A percentile compares a stretch with the other conserved stretches of the same genome.
Conservation (phyloP, 2,797 vertebrate species). For the Coilia nasus region DNA sequence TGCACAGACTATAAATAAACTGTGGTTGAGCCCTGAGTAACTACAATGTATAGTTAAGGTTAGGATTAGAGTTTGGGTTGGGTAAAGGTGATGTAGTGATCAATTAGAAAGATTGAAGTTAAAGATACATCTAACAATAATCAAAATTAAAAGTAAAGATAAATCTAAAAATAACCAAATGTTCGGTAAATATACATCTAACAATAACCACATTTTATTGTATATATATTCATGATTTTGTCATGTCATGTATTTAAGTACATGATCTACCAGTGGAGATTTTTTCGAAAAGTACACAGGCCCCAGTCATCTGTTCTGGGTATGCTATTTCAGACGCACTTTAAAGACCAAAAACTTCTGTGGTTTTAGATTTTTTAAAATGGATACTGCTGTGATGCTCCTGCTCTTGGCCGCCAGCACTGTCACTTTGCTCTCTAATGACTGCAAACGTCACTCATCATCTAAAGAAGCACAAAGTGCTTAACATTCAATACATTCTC, state of each 20-base stretch:
- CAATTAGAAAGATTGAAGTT: too few species aligned
- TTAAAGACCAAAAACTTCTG: neutral
- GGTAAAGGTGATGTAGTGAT: too few species aligned
- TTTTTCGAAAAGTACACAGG: neutral
- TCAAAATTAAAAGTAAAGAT: neutral
- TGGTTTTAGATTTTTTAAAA: neutral
- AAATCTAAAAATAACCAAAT: neutral
- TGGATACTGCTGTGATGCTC: neutral
- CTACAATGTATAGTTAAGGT: too few species aligned
- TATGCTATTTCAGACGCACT: neutral
- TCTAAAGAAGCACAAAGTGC: neutral
- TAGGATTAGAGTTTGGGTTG: too few species aligned
- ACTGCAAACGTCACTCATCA: neutral
- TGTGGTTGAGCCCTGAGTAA: too few species aligned
- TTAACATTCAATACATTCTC: constrained; percentile 3
- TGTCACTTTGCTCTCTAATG: neutral
- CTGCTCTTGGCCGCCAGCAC: neutral
- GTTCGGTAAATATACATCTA: neutral
- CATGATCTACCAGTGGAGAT: neutral
- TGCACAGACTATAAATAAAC: too few species aligned
- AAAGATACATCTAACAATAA: neutral
- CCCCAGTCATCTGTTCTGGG: neutral
- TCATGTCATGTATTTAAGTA: neutral
- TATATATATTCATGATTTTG: too few species aligned
- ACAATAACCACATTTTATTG: too few species aligned